phyloP scores from a whole-genome alignment of 2,888 invertebrate genomes.

The Pammene fasciana region DNA sequence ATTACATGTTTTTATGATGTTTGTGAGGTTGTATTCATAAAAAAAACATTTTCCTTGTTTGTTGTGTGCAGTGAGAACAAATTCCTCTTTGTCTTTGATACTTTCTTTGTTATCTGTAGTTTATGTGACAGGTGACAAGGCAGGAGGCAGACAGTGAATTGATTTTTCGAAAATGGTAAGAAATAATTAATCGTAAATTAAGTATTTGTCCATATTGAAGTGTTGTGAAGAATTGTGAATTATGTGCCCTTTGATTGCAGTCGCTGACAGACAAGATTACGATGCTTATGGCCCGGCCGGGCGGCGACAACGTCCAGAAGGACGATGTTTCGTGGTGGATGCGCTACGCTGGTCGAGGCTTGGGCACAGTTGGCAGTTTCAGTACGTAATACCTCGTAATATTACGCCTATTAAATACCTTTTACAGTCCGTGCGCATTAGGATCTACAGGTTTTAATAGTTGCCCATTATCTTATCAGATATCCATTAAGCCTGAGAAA shows the following conservation, averaged over 20 bases:
- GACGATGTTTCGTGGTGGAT: constrained; percentile 95
- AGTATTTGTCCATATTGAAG: constrained; percentile 44
- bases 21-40: too few relatives aligned
- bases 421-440: constrained; percentile 30
- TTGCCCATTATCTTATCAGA: constrained; percentile 37
- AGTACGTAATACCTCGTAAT: constrained; percentile 84
- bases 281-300: constrained; percentile 91
- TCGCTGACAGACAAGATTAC: constrained; percentile 91
- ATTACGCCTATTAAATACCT: constrained; percentile 27
- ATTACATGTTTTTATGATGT: too few relatives aligned
- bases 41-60: background rate
- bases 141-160: constrained; percentile 64
- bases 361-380: constrained; percentile 93
- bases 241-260: constrained; percentile 74
- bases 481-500: constrained; percentile 5
- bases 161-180: constrained; percentile 81
- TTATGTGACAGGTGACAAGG: constrained; percentile 66
- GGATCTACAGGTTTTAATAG: constrained; percentile 29
- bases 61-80: background rate
- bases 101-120: constrained; percentile 24
- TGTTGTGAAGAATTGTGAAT: constrained; percentile 43
- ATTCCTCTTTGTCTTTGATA: constrained; percentile 22
- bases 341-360: constrained; percentile 91
- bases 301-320: constrained; percentile 89
- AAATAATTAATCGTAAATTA: constrained; percentile 52